Percentiles rank a stretch among this genome's conserved stretches.
Conservation (phyloP, 2,888 invertebrate genomes). For the Machimus atricapillus region DNA sequence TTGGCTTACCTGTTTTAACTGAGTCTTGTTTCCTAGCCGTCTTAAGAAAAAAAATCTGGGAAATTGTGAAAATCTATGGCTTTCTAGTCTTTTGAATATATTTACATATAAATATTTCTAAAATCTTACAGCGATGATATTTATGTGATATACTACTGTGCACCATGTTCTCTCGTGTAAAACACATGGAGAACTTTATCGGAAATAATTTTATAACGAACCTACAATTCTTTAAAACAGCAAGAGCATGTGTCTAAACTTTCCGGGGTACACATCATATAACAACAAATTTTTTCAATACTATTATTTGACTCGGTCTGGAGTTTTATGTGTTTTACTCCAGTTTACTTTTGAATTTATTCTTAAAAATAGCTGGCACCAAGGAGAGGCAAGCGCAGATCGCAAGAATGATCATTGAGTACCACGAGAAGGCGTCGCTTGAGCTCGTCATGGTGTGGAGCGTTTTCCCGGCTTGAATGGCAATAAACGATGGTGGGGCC, state of each 20-base stretch:
- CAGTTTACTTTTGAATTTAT: conserved; percentile 78
- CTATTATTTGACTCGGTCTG: not conserved
- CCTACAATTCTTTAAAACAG: not conserved
- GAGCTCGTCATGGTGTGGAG: conserved; percentile 90
- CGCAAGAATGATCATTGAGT: conserved; percentile 79
- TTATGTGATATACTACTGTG: not conserved
- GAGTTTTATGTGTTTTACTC: conserved; percentile 64
- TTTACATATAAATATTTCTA: conserved; percentile 22
- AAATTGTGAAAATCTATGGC: not conserved
- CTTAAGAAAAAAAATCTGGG: not conserved
- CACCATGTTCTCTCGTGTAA: not conserved
- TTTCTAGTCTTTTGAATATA: not conserved
- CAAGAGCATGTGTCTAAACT: not conserved
- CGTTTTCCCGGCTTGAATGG: conserved; percentile 97
- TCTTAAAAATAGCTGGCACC: conserved; percentile 86
- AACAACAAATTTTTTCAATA: not conserved
- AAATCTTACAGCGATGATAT: conserved; percentile 21
- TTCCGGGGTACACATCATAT: not conserved
- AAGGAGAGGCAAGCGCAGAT: conserved; percentile 84
- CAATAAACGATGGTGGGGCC: conserved; percentile 95
- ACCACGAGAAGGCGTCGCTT: conserved; percentile 86
- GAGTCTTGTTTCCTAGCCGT: no score
- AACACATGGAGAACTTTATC: not conserved
- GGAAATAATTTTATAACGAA: not conserved
- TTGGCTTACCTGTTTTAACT: no score